These are phyloP conservation scores for Clepsis dumicolana DNA, from an alignment of 2,888 invertebrate species.

Conservation along the genomic window DNA sequence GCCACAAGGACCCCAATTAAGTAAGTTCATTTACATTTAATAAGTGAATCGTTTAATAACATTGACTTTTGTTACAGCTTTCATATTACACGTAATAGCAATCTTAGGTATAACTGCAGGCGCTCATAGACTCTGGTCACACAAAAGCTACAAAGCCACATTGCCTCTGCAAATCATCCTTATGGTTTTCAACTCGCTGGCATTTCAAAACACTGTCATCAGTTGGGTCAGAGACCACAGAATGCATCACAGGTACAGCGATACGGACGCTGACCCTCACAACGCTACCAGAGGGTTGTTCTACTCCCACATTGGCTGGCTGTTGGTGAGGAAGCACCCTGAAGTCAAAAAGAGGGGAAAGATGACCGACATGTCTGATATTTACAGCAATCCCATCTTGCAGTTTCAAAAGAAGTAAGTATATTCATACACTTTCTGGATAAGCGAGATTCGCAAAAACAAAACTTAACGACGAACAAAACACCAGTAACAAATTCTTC, in stretches of 20 bases:
- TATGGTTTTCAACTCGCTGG: constrained; percentile 81
- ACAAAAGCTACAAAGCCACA: constrained; percentile 96
- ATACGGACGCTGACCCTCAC: constrained; percentile 96
- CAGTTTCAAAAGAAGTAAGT: constrained; percentile 93
- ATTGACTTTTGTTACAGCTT: constrained; percentile 6
- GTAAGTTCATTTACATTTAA: too few relatives aligned
- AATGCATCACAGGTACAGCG: constrained; percentile 96
- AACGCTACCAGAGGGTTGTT: constrained; percentile 96
- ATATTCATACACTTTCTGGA: too few relatives aligned
- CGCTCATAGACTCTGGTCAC: constrained; percentile 97
- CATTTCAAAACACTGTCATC: constrained; percentile 85
- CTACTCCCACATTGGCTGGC: constrained; percentile 98
- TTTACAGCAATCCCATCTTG: constrained; percentile 93
- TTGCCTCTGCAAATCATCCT: constrained; percentile 93
- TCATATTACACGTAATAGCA: constrained; percentile 8
- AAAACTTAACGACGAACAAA: too few relatives aligned
- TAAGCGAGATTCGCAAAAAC: too few relatives aligned
- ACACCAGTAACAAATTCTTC: too few relatives aligned
- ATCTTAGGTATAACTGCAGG: constrained; percentile 86
- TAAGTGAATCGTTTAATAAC: neutral
- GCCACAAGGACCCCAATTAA: too few relatives aligned
- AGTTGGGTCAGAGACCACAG: constrained; percentile 90
- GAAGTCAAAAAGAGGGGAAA: constrained; percentile 91
- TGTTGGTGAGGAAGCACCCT: constrained; percentile 94
- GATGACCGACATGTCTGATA: constrained; percentile 92